Evolutionary conservation across 1,140 invertebrate species (phyloP), one percentile per base, ranked within the genome.

Genomic region (Tetramorium simillimum): DNA sequence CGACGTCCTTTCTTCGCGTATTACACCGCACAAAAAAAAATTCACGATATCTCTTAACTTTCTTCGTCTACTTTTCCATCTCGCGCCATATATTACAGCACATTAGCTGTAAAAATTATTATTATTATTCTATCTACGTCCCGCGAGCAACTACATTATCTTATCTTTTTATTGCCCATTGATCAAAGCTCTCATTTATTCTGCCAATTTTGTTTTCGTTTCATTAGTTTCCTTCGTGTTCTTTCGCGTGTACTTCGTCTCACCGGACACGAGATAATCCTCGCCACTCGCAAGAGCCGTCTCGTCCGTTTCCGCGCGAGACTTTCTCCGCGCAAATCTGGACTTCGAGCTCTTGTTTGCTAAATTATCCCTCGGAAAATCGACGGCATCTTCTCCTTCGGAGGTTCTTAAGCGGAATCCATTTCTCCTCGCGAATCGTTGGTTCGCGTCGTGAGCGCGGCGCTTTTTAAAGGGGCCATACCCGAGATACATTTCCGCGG

Each of bases 321-420:
- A 70, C 60, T 51, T 65, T 24, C 0, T 16, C 21, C 7, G 37
- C n/a, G 21, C 18, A 16, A 56, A 24, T 72, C 46, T 49, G 16
- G 37, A 72, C 37, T 72, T 46, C 6, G 12, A 33, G 40, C 24
- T 82, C 24, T 58, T 12, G 80, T 46, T 82, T 46, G 67, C 37
- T 73, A 60, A 82, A 46, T 82, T 33, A 72, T 82, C 18, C 12
- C 5, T 24, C 65, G 80, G 51, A 73, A 82, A 82, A 73, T 82
- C 51, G 37, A 46, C 16, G 53, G 18, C 24, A 21, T 72, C 33
- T 43, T 58, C 18, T 37, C 21, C 24, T 5, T 24, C 12, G 14
- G 14, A 72, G 24, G 16, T 14, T 70, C 33, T 56, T 65, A 28
- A 28, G 6, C 78, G 78, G 16, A 72, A 60, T 33, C 24, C 53